Conservation (phyloP, 2,113 vertebrate species). For the Accipiter virgatus region DNA sequence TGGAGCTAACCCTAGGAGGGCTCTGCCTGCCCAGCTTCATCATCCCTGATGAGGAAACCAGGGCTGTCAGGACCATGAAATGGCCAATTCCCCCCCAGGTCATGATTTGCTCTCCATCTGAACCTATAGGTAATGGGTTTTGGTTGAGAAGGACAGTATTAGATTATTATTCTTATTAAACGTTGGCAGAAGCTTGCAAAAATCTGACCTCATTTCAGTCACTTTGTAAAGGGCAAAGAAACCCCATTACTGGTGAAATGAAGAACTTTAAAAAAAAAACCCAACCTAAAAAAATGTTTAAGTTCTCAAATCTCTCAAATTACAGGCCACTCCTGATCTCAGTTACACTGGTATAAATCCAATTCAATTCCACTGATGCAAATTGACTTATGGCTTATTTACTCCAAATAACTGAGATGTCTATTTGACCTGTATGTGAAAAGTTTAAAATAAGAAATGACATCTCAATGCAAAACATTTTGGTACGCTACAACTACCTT, state of each 20-base stretch:
- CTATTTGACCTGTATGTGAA: neutral
- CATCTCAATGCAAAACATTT: neutral
- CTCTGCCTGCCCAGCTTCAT: neutral
- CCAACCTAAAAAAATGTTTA: neutral
- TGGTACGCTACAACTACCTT: neutral
- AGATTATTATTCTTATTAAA: conserved; percentile 26
- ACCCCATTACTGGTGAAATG: conserved; percentile 2
- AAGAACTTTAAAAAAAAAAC: neutral
- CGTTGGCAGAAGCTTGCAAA: conserved; percentile 23
- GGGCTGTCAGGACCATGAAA: neutral
- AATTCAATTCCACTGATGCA: neutral
- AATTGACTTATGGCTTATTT: neutral
- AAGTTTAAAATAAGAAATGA: neutral
- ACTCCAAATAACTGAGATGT: neutral
- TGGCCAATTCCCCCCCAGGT: neutral
- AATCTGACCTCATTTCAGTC: conserved; percentile 36
- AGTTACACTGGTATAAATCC: neutral
- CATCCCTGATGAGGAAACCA: neutral
- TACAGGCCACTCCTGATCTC: neutral
- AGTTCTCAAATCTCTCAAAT: neutral
- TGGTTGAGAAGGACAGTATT: neutral
- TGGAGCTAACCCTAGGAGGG: neutral
- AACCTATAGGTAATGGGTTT: neutral
- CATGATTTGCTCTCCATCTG: neutral
- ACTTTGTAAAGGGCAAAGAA: conserved; percentile 23